A percentile compares a stretch with the other conserved stretches of the same genome.
Evolutionary conservation across 2,888 invertebrate genomes (phyloP).

Genomic region (Andrena bucephala): DNA sequence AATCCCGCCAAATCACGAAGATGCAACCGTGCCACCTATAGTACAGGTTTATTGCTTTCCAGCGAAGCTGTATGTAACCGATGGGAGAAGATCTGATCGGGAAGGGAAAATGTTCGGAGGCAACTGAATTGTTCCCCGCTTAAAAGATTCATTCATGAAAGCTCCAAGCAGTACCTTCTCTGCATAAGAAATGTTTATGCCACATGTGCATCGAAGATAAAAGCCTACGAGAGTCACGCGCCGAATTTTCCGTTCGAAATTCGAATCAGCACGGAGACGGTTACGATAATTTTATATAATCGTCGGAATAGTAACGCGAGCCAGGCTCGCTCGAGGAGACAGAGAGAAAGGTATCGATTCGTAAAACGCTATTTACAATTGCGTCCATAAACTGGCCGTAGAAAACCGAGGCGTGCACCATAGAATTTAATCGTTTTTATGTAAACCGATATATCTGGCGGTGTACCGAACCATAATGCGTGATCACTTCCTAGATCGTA

Average conservation of each 20-base stretch:
- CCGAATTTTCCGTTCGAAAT: constrained; percentile 31
- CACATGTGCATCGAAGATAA: no score
- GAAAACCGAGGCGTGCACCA: constrained; percentile 38
- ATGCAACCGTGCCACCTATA: background rate
- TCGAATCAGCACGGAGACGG: constrained; percentile 28
- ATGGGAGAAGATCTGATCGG: background rate
- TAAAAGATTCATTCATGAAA: no score
- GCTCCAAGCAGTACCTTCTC: no score
- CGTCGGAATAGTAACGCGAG: constrained; percentile 55
- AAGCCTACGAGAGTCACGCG: background rate
- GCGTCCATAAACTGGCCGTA: constrained; percentile 35
- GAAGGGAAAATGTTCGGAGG: no score
- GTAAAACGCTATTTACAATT: constrained; percentile 49
- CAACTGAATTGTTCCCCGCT: no score
- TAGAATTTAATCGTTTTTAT: constrained; percentile 66
- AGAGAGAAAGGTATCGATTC: constrained; percentile 45
- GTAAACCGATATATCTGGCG: constrained; percentile 65
- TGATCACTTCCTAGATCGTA: constrained; percentile 74
- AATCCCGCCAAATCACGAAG: constrained; percentile 26
- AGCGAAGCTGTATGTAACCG: background rate
- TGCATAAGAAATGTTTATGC: no score
- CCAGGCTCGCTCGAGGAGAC: constrained; percentile 2
- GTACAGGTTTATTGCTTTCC: background rate
- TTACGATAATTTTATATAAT: constrained; percentile 61
- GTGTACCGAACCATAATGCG: constrained; percentile 69